Percentiles rank a stretch among this genome's conserved stretches.
Evolutionary conservation across 2,113 vertebrate species (phyloP).

Genomic region (Ageneiosus marmoratus): DNA sequence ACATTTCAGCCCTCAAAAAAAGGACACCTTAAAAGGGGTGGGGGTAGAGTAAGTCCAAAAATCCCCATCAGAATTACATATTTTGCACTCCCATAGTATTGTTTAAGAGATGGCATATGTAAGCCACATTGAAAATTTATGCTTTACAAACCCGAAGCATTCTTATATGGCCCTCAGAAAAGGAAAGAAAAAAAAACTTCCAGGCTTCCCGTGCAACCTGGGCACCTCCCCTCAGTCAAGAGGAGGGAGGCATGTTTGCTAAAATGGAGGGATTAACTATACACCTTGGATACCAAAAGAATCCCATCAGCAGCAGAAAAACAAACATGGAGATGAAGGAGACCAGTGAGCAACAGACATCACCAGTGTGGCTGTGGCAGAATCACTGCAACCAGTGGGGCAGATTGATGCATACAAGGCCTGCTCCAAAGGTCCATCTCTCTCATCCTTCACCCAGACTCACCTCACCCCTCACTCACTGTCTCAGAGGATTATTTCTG

Average conservation of each 20-base stretch:
- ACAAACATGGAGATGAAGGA: conserved; percentile 19
- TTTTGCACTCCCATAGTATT: conserved; percentile 59
- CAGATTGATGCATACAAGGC: conserved; percentile 24
- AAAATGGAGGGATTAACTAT: neutral
- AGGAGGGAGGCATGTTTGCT: conserved; percentile 5
- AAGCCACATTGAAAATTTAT: conserved; percentile 19
- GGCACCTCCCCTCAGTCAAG: neutral
- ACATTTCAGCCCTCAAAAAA: conserved; percentile 63
- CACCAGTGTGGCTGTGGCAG: conserved; percentile 16
- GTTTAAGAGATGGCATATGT: conserved; percentile 67
- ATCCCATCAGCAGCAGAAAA: conserved; percentile 4
- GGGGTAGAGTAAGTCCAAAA: conserved; percentile 69
- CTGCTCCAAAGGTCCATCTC: conserved; percentile 12
- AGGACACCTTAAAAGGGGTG: conserved; percentile 70
- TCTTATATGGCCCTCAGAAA: conserved; percentile 42
- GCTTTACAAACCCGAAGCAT: conserved; percentile 73
- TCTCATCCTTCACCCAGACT: conserved; percentile 6
- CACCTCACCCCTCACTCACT: neutral
- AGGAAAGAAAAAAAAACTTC: conserved; percentile 52
- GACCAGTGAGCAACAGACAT: neutral
- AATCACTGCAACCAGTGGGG: conserved; percentile 19
- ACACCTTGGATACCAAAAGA: neutral
- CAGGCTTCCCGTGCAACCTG: conserved; percentile 44
- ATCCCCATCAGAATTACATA: conserved; percentile 48
- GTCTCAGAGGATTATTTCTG: neutral